phyloP scores from a whole-genome alignment of 2,113 vertebrate genomes.

The Pachyramphus minor region DNA sequence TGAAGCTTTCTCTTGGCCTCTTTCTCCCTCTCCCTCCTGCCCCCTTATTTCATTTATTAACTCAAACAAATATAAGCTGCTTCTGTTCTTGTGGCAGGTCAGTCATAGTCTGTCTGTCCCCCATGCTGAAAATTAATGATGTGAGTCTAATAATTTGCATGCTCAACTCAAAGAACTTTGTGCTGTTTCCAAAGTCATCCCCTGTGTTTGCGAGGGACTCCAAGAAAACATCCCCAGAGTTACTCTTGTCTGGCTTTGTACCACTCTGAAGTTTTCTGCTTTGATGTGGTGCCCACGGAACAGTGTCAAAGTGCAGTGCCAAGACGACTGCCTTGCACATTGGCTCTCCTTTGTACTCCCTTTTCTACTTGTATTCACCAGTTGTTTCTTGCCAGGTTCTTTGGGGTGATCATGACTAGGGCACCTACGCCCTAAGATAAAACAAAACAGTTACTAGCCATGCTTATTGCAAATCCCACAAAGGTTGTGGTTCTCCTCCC shows the following conservation, averaged over 20 bases:
- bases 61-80: background rate
- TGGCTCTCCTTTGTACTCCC: conserved; percentile 48
- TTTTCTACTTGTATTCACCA: conserved; percentile 22
- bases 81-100: background rate
- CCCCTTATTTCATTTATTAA: background rate
- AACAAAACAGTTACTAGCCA: conserved; percentile 7
- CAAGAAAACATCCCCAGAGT: background rate
- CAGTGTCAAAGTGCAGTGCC: background rate
- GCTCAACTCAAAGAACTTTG: background rate
- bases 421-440: conserved; percentile 46
- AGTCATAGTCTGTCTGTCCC: background rate
- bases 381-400: conserved; percentile 38
- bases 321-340: background rate
- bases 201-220: background rate
- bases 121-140: background rate
- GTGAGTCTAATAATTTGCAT: background rate
- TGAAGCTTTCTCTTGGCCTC: background rate
- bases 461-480: conserved; percentile 25
- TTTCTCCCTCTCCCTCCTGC: background rate
- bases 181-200: background rate
- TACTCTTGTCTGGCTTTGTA: background rate
- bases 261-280: conserved; percentile 43
- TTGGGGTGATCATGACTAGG: conserved; percentile 6
- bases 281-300: conserved; percentile 38
- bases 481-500: conserved; percentile 8